These are phyloP conservation scores for Monochamus alternatus DNA, from an alignment of 2,888 invertebrate genomes.

Conservation along the genomic window DNA sequence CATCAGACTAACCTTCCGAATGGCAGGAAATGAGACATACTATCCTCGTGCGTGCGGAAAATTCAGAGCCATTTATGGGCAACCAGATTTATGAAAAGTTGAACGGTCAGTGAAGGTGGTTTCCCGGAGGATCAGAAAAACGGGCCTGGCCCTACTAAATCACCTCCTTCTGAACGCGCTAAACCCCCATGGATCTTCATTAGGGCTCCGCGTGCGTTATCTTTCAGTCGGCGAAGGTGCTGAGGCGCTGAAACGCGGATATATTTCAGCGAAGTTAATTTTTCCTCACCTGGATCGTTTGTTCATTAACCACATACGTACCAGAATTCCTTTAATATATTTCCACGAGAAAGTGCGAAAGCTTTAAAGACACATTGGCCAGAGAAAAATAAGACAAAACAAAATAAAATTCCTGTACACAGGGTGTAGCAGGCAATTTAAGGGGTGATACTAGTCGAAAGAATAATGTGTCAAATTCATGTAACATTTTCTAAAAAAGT, in stretches of 20 bases:
- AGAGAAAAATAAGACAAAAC: too few species aligned
- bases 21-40: background rate
- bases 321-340: too few species aligned
- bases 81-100: conserved; percentile 47
- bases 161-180: conserved; percentile 52
- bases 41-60: conserved; percentile 21
- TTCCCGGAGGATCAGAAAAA: conserved; percentile 28
- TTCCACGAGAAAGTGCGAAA: too few species aligned
- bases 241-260: conserved; percentile 16
- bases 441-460: too few species aligned
- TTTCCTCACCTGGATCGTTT: background rate
- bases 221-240: conserved; percentile 23
- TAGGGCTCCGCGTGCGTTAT: conserved; percentile 51
- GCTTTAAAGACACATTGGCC: too few species aligned
- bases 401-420: too few species aligned
- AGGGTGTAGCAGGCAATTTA: too few species aligned
- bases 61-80: conserved; percentile 34
- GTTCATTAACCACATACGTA: too few species aligned
- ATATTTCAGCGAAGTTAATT: conserved; percentile 15
- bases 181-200: conserved; percentile 58
- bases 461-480: too few species aligned
- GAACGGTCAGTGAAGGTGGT: conserved; percentile 46
- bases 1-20: background rate
- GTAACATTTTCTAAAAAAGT: too few species aligned
- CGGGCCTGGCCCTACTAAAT: conserved; percentile 47